A percentile compares a stretch with the other conserved stretches of the same genome.
These are phyloP conservation scores for Furcula furcula DNA, from an alignment of 2,888 invertebrate species.

Conservation along the genomic window DNA sequence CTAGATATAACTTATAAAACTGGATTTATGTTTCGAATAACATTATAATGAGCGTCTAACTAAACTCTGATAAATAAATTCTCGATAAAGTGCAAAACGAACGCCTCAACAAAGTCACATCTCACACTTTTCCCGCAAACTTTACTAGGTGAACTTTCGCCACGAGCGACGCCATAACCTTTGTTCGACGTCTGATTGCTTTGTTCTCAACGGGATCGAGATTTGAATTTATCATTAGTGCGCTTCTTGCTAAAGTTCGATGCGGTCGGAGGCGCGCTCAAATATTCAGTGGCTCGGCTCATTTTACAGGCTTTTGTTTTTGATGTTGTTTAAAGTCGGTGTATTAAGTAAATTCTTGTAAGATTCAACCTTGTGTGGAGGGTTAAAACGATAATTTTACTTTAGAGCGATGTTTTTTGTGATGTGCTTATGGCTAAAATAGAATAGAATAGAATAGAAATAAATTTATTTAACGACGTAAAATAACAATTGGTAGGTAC, in stretches of 20 bases:
- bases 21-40: no score
- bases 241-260: slow-evolving; percentile 46
- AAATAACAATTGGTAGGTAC: no score
- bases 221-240: slow-evolving; percentile 78
- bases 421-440: no score
- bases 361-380: no score
- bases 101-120: slow-evolving; percentile 35
- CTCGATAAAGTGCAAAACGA: slow-evolving; percentile 32
- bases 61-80: no score
- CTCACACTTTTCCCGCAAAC: slow-evolving; percentile 40
- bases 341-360: slow-evolving; percentile 28
- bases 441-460: no score
- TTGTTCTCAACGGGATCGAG: slow-evolving; percentile 61
- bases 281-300: slow-evolving; percentile 64
- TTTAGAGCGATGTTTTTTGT: no score
- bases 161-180: slow-evolving; percentile 52
- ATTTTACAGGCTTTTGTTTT: slow-evolving; percentile 46
- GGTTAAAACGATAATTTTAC: no score
- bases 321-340: slow-evolving; percentile 34
- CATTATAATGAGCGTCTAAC: no score
- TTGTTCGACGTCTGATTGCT: slow-evolving; percentile 73
- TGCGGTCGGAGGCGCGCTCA: slow-evolving; percentile 52
- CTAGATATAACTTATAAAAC: no score
- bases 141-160: slow-evolving; percentile 43
- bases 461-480: no score